These are phyloP conservation scores for Allophyes oxyacanthae DNA, from an alignment of 2,888 invertebrate species.

Conservation along the genomic window DNA sequence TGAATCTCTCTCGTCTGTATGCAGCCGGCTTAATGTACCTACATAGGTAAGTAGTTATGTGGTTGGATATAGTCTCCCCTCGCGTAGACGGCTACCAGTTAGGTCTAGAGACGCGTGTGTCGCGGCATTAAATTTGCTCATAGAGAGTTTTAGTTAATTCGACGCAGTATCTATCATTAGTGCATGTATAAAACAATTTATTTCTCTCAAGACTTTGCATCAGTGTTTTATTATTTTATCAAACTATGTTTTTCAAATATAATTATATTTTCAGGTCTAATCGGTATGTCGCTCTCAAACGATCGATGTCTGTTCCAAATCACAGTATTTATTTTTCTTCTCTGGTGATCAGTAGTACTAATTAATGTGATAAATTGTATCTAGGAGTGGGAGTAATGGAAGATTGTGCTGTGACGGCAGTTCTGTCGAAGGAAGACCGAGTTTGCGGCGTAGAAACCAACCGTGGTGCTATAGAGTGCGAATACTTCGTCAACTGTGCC, in stretches of 20 bases:
- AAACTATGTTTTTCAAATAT: no score
- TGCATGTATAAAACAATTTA: no score
- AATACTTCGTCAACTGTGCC: constrained; percentile 98
- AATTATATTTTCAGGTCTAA: no score
- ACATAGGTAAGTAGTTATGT: constrained; percentile 3
- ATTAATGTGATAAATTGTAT: constrained; percentile 42
- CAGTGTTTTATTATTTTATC: no score
- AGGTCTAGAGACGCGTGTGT: constrained; percentile 4
- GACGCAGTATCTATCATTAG: no score
- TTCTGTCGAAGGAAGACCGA: constrained; percentile 91
- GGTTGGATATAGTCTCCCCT: constrained; percentile 18
- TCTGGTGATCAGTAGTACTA: no score
- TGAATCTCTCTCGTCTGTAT: not conserved
- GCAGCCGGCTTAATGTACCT: not conserved
- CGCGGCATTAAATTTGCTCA: not conserved
- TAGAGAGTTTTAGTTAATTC: no score
- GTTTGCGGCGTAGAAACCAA: constrained; percentile 94
- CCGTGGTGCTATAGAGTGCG: constrained; percentile 93
- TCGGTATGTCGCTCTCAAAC: no score
- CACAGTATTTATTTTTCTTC: no score
- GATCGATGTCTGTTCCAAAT: no score
- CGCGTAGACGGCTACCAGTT: constrained; percentile 14
- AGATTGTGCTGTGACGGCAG: constrained; percentile 92
- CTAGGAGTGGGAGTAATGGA: constrained; percentile 94
- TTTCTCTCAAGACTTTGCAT: no score